phyloP scores from a whole-genome alignment of 2,888 invertebrate genomes.

The Liodrosophila aerea region DNA sequence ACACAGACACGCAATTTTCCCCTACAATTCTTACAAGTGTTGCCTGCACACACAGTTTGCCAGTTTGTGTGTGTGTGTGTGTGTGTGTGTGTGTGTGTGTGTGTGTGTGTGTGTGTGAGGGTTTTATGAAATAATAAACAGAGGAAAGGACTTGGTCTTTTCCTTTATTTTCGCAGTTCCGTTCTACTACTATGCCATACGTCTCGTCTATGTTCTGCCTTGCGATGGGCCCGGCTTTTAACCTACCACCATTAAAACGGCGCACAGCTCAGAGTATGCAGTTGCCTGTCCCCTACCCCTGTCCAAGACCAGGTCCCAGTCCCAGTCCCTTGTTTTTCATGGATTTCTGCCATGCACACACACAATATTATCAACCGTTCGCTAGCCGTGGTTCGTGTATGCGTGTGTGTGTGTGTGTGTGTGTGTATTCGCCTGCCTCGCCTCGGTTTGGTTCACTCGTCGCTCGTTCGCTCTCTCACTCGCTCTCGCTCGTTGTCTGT shows the following conservation, averaged over 20 bases:
- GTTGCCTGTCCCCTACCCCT: conserved; percentile 16
- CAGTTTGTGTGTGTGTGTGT: conserved; percentile 11
- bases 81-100: conserved; percentile 1
- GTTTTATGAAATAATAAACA: conserved; percentile 70
- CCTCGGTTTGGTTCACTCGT: conserved; percentile 1
- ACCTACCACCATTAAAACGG: conserved; percentile 59
- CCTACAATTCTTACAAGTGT: too few species aligned
- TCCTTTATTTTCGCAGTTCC: conserved; percentile 20
- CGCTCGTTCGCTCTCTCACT: conserved; percentile 11
- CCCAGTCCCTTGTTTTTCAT: conserved; percentile 5
- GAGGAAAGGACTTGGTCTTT: conserved; percentile 23
- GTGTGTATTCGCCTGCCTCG: too few species aligned
- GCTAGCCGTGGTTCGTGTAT: conserved; percentile 8
- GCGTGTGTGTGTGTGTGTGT: background rate
- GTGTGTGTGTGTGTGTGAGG: conserved; percentile 32
- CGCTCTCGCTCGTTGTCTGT: conserved; percentile 22
- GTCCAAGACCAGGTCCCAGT: conserved; percentile 2
- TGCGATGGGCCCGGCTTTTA: conserved; percentile 63
- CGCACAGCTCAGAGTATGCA: conserved; percentile 21
- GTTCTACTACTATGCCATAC: conserved; percentile 19
- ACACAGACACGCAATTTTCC: conserved; percentile 12
- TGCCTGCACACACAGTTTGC: too few species aligned
- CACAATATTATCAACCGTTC: conserved; percentile 32
- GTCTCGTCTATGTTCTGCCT: too few species aligned
- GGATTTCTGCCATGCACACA: conserved; percentile 4